Evolutionary conservation across 2,797 vertebrate species (phyloP).

Genomic region (Ataeniobius toweri): DNA sequence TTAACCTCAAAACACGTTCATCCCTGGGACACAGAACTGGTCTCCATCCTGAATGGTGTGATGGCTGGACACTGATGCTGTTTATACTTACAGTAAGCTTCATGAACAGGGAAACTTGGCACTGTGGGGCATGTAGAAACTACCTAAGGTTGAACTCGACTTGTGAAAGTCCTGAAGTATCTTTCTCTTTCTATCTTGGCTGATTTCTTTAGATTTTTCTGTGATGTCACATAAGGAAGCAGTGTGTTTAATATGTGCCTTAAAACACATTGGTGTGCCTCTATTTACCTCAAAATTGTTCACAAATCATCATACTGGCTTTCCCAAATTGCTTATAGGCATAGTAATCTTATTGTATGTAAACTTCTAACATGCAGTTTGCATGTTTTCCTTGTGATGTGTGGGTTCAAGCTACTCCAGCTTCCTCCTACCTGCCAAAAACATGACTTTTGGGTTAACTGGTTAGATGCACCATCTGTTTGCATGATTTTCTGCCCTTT

Average conservation of each 20-base stretch:
- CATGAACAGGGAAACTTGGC: no score
- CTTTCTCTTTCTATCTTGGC: not conserved
- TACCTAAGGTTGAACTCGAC: no score
- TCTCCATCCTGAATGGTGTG: no score
- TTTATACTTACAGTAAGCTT: no score
- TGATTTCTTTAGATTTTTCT: not conserved
- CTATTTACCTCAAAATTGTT: not conserved
- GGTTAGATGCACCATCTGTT: not conserved
- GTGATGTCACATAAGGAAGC: not conserved
- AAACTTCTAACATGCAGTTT: not conserved
- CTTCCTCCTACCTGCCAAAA: not conserved
- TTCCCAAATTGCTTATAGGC: no score
- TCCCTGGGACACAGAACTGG: no score
- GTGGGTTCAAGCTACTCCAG: not conserved
- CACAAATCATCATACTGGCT: not conserved
- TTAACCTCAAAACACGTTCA: no score
- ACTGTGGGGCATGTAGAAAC: no score
- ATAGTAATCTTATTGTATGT: not conserved
- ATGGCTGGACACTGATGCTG: no score
- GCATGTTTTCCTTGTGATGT: not conserved
- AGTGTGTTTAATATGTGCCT: not conserved
- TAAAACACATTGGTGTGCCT: not conserved
- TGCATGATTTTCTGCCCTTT: not conserved
- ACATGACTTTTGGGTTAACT: not conserved
- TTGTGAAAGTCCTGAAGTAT: no score